phyloP scores from a whole-genome alignment of 2,797 vertebrate species.

The Geotria australis region DNA sequence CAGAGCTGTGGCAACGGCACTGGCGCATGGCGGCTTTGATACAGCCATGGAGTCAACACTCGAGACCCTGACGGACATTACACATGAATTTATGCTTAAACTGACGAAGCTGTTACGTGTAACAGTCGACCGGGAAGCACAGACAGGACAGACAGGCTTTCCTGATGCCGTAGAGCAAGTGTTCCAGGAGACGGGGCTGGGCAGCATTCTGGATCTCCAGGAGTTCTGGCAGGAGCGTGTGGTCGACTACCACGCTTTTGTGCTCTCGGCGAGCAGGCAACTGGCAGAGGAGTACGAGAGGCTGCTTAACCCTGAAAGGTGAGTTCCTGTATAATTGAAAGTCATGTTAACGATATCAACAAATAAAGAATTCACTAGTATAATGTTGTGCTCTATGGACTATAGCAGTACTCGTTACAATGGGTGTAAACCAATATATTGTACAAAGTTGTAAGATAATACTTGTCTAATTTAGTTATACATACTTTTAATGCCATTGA shows the following conservation, averaged over 20 bases:
- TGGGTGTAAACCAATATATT: neutral
- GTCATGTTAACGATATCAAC: constrained; percentile 24
- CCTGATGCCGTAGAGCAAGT: constrained; percentile 84
- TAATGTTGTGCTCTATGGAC: neutral
- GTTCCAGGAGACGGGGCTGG: constrained; percentile 77
- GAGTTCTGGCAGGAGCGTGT: constrained; percentile 93
- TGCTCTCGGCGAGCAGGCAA: constrained; percentile 83
- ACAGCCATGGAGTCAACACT: constrained; percentile 65
- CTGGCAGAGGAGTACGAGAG: constrained; percentile 80
- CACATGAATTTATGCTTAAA: constrained; percentile 69
- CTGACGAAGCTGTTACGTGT: constrained; percentile 54
- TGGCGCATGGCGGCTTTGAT: constrained; percentile 80
- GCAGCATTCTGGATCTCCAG: constrained; percentile 68
- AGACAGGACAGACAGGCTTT: constrained; percentile 52
- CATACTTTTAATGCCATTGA: too few species aligned
- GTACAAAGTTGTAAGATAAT: neutral
- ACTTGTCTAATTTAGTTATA: neutral
- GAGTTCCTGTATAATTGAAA: constrained; percentile 45
- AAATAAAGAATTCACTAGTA: neutral
- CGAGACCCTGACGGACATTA: constrained; percentile 67
- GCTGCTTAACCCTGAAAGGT: constrained; percentile 77
- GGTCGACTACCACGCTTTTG: constrained; percentile 89
- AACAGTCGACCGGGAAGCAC: constrained; percentile 61
- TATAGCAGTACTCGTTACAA: neutral
- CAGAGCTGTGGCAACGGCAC: constrained; percentile 70